Percentiles rank a stretch among this genome's conserved stretches.
These are phyloP conservation scores for Pachyseris speciosa DNA, from an alignment of 64 coral and sea anemone genomes.

Conservation along the genomic window DNA sequence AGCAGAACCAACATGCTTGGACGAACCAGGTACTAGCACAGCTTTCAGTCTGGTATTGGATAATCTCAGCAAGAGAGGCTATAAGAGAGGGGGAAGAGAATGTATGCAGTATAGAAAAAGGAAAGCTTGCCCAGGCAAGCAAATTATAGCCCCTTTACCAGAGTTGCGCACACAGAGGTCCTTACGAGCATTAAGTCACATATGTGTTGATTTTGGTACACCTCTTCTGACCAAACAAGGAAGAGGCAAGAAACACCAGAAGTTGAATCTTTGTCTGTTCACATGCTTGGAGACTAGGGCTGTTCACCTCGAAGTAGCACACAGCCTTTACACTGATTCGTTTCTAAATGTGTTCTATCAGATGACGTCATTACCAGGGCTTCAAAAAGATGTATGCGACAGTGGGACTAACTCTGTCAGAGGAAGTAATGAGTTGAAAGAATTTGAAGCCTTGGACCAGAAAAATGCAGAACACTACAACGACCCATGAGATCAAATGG, in stretches of 20 bases:
- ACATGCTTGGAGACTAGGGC: background rate
- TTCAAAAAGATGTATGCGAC: constrained; percentile 31
- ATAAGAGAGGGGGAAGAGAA: constrained; percentile 61
- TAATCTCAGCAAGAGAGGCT: too few species aligned
- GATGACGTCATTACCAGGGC: background rate
- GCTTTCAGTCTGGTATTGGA: constrained; percentile 25
- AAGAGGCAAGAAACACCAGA: background rate
- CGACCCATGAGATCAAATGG: too few species aligned
- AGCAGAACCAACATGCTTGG: too few species aligned
- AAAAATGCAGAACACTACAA: too few species aligned
- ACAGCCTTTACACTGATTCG: constrained; percentile 8
- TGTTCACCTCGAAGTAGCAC: constrained; percentile 20
- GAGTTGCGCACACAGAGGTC: constrained; percentile 6
- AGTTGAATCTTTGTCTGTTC: constrained; percentile 23
- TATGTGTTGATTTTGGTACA: constrained; percentile 25
- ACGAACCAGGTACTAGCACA: constrained; percentile 53
- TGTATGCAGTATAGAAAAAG: constrained; percentile 49
- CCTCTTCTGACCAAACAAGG: constrained; percentile 14
- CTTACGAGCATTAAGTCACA: constrained; percentile 41
- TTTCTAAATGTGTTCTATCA: constrained; percentile 36
- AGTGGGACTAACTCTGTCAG: too few species aligned
- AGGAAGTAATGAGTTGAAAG: too few species aligned
- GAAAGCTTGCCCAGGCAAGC: constrained; percentile 26
- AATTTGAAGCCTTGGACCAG: too few species aligned
- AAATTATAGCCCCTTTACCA: constrained; percentile 71